A percentile compares a stretch with the other conserved stretches of the same genome.
phyloP scores from a whole-genome alignment of 2,888 invertebrate species.

The Clitarchus hookeri region DNA sequence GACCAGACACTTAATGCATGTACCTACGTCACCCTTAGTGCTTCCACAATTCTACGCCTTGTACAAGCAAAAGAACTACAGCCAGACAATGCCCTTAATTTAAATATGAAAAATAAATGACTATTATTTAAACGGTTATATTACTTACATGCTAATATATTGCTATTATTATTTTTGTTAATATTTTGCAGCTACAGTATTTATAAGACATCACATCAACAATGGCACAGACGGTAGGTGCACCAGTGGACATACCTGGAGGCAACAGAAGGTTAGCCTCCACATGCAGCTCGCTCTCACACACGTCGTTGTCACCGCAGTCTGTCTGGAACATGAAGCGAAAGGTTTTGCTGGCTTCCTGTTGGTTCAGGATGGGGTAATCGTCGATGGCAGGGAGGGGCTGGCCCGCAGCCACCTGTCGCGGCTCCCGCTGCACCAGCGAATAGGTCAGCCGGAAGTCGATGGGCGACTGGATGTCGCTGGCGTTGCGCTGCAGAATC shows the following conservation, averaged over 20 bases:
- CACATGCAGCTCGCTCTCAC: constrained; percentile 79
- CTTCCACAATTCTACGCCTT: too few relatives aligned
- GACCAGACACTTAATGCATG: too few relatives aligned
- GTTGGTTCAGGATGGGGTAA: constrained; percentile 88
- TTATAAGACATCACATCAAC: too few relatives aligned
- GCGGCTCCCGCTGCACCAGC: constrained; percentile 71
- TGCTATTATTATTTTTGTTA: too few relatives aligned
- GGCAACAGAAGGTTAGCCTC: constrained; percentile 64
- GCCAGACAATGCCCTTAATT: too few relatives aligned
- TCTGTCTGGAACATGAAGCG: constrained; percentile 89
- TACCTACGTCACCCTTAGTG: too few relatives aligned
- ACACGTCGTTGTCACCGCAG: constrained; percentile 85
- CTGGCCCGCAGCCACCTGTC: constrained; percentile 57
- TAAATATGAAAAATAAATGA: too few relatives aligned
- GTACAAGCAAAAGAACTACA: too few relatives aligned
- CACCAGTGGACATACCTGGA: constrained; percentile 10
- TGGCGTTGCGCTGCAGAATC: constrained; percentile 68
- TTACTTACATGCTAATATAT: too few relatives aligned
- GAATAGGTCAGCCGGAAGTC: constrained; percentile 85
- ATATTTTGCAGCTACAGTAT: too few relatives aligned
- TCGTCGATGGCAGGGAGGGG: constrained; percentile 72
- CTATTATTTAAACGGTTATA: too few relatives aligned
- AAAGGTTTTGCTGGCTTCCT: constrained; percentile 78
- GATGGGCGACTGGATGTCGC: constrained; percentile 87
- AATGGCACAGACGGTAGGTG: too few relatives aligned